Evolutionary conservation across 2,888 invertebrate species (phyloP).

Genomic region (Brachypterus glaber): DNA sequence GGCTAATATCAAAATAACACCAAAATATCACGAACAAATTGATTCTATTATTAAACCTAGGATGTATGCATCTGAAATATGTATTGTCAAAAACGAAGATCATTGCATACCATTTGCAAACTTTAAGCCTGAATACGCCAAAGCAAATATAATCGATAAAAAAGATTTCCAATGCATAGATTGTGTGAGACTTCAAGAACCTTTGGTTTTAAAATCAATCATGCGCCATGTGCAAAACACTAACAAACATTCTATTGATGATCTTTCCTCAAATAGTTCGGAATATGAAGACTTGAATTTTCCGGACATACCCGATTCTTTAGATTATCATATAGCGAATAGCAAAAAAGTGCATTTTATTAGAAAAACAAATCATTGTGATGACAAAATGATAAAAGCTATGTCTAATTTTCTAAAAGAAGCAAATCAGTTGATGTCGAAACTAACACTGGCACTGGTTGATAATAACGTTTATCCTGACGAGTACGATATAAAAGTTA

Average conservation of each 20-base stretch:
- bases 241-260: neutral
- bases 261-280: constrained; percentile 3
- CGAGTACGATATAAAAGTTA: constrained; percentile 34
- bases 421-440: constrained; percentile 37
- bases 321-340: constrained; percentile 28
- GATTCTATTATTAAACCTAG: constrained; percentile 24
- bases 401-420: constrained; percentile 40
- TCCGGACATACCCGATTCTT: constrained; percentile 25
- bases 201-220: constrained; percentile 31
- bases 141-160: constrained; percentile 16
- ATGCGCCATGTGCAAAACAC: constrained; percentile 18
- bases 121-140: constrained; percentile 18
- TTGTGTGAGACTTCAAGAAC: constrained; percentile 23
- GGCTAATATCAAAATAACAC: neutral
- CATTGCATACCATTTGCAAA: constrained; percentile 22
- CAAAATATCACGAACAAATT: constrained; percentile 10
- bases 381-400: constrained; percentile 32
- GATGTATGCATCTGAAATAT: constrained; percentile 29
- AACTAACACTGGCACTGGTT: constrained; percentile 29
- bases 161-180: constrained; percentile 16
- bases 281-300: constrained; percentile 15
- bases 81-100: constrained; percentile 19
- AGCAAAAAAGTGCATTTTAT: constrained; percentile 8
- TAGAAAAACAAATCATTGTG: constrained; percentile 12
- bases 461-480: constrained; percentile 21